phyloP scores from a whole-genome alignment of 2,888 invertebrate genomes.

The Hylaea fasciaria region DNA sequence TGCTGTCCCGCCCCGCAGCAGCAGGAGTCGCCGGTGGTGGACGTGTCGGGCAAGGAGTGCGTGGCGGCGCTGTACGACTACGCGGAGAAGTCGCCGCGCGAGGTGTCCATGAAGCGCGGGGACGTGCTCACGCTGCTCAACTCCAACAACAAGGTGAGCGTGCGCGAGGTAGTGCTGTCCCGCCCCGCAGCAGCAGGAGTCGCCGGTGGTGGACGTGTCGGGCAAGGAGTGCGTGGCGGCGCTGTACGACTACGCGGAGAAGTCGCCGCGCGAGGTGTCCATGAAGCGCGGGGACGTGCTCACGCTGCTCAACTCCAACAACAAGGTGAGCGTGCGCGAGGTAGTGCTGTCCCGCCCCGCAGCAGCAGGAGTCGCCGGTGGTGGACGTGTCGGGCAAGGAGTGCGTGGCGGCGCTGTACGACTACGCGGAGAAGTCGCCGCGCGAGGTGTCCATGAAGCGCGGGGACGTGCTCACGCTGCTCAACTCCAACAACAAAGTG shows the following conservation, averaged over 20 bases:
- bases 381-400: constrained; percentile 98
- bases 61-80: constrained; percentile 99
- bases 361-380: constrained; percentile 95
- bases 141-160: constrained; percentile 95
- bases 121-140: constrained; percentile 98
- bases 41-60: constrained; percentile 98
- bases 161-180: too few relatives aligned
- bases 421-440: constrained; percentile 99
- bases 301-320: constrained; percentile 98
- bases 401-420: constrained; percentile 91
- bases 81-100: constrained; percentile 98
- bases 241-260: constrained; percentile 99
- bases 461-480: too few relatives aligned
- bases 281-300: constrained; percentile 99
- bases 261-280: constrained; percentile 99
- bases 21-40: constrained; percentile 98
- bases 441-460: too few relatives aligned
- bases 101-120: constrained; percentile 99
- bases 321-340: constrained; percentile 93
- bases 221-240: constrained; percentile 99
- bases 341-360: too few relatives aligned
- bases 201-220: constrained; percentile 96
- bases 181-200: constrained; percentile 96
- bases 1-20: too few relatives aligned
- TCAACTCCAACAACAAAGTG: too few relatives aligned